Evolutionary conservation across 2,113 vertebrate genomes (phyloP).

Genomic region (Ctenodactylus gundi): DNA sequence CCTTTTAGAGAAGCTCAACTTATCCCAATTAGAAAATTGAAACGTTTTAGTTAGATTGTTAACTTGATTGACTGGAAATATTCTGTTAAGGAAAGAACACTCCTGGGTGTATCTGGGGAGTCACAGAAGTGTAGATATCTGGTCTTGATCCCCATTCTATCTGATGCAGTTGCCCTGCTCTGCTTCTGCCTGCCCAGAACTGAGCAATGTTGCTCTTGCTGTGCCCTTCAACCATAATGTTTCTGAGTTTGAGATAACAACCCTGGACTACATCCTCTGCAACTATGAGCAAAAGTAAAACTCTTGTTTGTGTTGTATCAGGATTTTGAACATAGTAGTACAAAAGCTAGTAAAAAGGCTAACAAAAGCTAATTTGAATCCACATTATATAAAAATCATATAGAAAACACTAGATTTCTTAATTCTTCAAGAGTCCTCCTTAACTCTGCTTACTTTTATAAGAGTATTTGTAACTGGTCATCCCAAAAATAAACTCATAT

Average conservation of each 20-base stretch:
- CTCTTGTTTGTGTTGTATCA: background rate
- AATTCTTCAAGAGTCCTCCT: conserved; percentile 6
- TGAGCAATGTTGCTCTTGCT: background rate
- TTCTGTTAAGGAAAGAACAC: background rate
- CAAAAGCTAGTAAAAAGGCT: background rate
- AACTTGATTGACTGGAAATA: background rate
- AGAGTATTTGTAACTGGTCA: background rate
- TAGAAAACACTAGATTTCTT: background rate
- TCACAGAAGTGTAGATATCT: too few relatives aligned
- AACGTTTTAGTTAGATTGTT: background rate
- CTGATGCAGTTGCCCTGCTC: background rate
- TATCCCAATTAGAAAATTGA: background rate
- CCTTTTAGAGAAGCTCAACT: background rate
- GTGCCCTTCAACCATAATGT: background rate
- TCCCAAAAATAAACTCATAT: background rate
- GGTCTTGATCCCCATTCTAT: background rate
- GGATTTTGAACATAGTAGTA: background rate
- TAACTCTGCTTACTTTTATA: background rate
- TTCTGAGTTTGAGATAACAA: background rate
- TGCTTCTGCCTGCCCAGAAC: background rate
- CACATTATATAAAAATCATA: background rate
- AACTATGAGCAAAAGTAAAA: background rate
- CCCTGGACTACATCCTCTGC: background rate
- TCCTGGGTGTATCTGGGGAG: background rate
- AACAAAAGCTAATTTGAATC: background rate